phyloP scores from a whole-genome alignment of 1,140 invertebrate species.

The Drosophila albomicans region DNA sequence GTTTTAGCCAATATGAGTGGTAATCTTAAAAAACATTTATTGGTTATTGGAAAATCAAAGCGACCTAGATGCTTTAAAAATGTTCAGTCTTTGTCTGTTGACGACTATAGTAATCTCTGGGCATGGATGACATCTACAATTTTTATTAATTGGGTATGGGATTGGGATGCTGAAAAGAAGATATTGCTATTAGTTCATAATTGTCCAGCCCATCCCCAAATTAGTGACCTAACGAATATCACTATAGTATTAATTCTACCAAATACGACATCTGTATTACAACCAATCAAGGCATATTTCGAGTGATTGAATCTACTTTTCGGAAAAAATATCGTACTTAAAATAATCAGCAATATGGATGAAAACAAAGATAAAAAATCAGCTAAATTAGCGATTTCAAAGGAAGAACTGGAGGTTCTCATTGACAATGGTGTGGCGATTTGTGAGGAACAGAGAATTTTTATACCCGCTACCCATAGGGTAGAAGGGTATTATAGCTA shows the following conservation, averaged over 20 bases:
- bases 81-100: neutral
- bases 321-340: slow-evolving; percentile 8
- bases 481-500: no score
- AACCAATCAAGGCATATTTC: neutral
- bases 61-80: slow-evolving; percentile 2
- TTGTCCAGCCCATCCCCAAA: slow-evolving; percentile 4
- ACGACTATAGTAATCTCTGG: neutral
- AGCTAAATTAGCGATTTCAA: no score
- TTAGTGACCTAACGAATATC: slow-evolving; percentile 2
- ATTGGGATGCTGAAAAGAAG: slow-evolving; percentile 2
- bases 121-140: slow-evolving; percentile 1
- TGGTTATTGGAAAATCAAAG: slow-evolving; percentile 6
- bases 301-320: slow-evolving; percentile 8
- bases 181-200: slow-evolving; percentile 13
- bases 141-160: slow-evolving; percentile 7
- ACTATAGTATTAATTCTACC: slow-evolving; percentile 1
- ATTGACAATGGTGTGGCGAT: no score
- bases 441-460: no score
- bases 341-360: neutral
- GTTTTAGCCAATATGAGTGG: neutral
- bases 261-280: neutral
- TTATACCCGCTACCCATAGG: no score
- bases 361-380: neutral
- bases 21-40: neutral
- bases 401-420: no score